A percentile compares a stretch with the other conserved stretches of the same genome.
These are phyloP conservation scores for Ectobius pallidus DNA, from an alignment of 2,888 invertebrate species.

Conservation along the genomic window DNA sequence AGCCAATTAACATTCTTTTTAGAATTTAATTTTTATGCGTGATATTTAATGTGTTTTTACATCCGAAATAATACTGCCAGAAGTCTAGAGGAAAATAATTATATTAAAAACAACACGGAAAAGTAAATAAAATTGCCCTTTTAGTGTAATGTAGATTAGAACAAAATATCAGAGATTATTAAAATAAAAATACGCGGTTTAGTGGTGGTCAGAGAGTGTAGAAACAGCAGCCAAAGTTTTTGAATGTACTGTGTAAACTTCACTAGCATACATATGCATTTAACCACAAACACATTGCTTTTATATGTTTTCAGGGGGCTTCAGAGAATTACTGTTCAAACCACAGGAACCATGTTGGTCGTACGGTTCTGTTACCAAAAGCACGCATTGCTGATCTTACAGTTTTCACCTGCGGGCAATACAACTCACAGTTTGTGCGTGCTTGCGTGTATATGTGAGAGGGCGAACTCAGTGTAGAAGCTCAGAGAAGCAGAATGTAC, in stretches of 20 bases:
- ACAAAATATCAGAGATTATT: slow-evolving; percentile 1
- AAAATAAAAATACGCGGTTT: neutral
- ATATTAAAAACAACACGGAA: neutral
- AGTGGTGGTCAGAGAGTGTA: neutral
- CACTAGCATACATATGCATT: slow-evolving; percentile 12
- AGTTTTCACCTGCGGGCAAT: neutral
- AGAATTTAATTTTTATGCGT: too few relatives aligned
- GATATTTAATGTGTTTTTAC: too few relatives aligned
- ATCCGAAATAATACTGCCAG: neutral
- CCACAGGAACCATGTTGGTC: slow-evolving; percentile 8
- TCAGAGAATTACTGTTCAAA: slow-evolving; percentile 24
- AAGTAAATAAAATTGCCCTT: neutral
- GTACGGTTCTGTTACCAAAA: neutral
- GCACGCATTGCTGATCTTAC: slow-evolving; percentile 12
- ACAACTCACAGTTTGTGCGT: neutral
- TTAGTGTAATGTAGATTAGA: neutral
- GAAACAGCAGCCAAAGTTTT: neutral
- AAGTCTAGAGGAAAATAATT: neutral
- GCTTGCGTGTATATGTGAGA: neutral
- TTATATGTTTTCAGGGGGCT: neutral
- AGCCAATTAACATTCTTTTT: too few relatives aligned
- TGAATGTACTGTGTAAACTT: neutral
- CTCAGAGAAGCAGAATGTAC: neutral
- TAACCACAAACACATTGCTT: slow-evolving; percentile 28
- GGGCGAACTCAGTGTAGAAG: neutral